phyloP scores from a whole-genome alignment of 2,888 invertebrate species.

The Hermodice carunculata region DNA sequence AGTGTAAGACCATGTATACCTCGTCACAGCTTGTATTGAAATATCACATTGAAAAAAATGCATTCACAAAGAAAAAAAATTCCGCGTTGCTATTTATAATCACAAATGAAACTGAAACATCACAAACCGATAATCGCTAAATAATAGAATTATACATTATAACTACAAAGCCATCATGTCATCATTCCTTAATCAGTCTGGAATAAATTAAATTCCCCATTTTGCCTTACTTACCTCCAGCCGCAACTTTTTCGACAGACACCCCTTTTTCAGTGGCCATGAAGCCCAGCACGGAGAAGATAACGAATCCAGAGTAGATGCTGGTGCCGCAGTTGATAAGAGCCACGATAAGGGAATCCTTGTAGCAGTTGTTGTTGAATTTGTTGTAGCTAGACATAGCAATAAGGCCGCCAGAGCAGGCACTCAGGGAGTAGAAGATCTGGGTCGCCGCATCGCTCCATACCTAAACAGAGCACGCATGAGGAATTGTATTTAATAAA shows the following conservation, averaged over 20 bases:
- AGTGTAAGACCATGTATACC: too few relatives aligned
- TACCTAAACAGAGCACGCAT: slow-evolving; percentile 42
- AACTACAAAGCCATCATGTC: too few relatives aligned
- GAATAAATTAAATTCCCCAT: too few relatives aligned
- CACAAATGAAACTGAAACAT: too few relatives aligned
- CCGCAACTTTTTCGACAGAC: slow-evolving; percentile 62
- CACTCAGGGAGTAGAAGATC: slow-evolving; percentile 46
- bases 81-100: too few relatives aligned
- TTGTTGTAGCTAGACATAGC: slow-evolving; percentile 52
- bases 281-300: slow-evolving; percentile 75
- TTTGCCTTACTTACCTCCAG: slow-evolving; percentile 62
- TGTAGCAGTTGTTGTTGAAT: slow-evolving; percentile 50
- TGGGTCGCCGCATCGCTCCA: slow-evolving; percentile 48
- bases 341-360: slow-evolving; percentile 68
- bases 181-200: too few relatives aligned
- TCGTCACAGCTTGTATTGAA: too few relatives aligned
- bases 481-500: too few relatives aligned
- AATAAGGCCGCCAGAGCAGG: slow-evolving; percentile 52
- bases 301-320: slow-evolving; percentile 69
- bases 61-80: too few relatives aligned
- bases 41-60: too few relatives aligned
- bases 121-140: too few relatives aligned
- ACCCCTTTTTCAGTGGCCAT: slow-evolving; percentile 70
- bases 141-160: too few relatives aligned
- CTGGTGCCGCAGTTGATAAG: slow-evolving; percentile 68